Conservation (phyloP, 2,113 vertebrate genomes). For the Aramus guarauna region DNA sequence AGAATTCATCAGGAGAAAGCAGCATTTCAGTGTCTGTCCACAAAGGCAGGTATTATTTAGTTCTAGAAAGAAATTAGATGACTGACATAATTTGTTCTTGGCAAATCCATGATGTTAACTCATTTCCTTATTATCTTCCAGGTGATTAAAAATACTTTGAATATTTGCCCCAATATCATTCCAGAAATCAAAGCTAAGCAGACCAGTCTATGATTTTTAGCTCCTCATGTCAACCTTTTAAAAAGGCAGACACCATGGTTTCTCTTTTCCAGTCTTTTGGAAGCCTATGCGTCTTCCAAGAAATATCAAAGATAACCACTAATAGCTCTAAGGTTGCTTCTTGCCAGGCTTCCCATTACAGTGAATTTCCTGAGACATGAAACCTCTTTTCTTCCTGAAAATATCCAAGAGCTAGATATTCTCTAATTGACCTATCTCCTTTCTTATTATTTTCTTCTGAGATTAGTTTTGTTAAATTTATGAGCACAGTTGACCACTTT, state of each 20-base stretch:
- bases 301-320: background rate
- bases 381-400: background rate
- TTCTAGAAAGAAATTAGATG: background rate
- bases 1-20: background rate
- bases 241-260: background rate
- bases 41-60: background rate
- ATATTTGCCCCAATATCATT: background rate
- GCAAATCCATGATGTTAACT: background rate
- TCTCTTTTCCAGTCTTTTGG: background rate
- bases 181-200: background rate
- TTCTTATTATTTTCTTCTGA: background rate
- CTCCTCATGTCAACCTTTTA: background rate
- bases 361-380: background rate
- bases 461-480: background rate
- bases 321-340: background rate
- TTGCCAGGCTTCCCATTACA: background rate
- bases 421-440: background rate
- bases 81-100: background rate
- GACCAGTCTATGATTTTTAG: background rate
- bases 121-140: background rate
- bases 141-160: background rate
- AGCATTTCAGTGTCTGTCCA: background rate
- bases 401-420: background rate
- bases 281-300: background rate
- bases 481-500: background rate